These are phyloP conservation scores for Bathynomus jamesi DNA, from an alignment of 1,140 invertebrate species.

Conservation along the genomic window DNA sequence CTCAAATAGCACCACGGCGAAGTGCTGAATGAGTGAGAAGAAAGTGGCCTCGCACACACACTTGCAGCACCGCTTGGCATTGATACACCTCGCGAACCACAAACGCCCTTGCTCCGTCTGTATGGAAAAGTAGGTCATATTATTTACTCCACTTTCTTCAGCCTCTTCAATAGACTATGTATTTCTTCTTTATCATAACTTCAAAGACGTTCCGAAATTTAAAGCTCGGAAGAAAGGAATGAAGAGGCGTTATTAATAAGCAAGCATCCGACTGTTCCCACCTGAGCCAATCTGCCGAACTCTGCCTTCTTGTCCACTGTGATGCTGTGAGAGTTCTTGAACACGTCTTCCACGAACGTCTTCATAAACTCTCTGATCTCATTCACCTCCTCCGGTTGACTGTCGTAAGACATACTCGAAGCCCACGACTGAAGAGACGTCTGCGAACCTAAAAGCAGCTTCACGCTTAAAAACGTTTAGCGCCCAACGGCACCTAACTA, in stretches of 20 bases:
- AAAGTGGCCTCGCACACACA: constrained; percentile 64
- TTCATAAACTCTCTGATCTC: constrained; percentile 50
- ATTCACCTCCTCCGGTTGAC: constrained; percentile 47
- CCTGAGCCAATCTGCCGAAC: constrained; percentile 56
- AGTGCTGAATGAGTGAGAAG: constrained; percentile 66
- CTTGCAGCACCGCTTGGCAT: constrained; percentile 60
- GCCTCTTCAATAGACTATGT: no score
- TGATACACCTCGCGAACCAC: constrained; percentile 63
- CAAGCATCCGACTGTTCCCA: constrained; percentile 40
- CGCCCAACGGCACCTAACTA: no score
- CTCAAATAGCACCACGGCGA: constrained; percentile 67
- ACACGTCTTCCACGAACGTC: constrained; percentile 59
- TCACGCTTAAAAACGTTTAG: background rate
- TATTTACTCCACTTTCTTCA: no score
- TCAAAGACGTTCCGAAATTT: no score
- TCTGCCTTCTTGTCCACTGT: constrained; percentile 57
- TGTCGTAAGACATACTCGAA: constrained; percentile 61
- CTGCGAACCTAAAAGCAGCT: constrained; percentile 50
- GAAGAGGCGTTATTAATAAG: no score
- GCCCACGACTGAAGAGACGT: constrained; percentile 63
- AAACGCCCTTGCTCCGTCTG: constrained; percentile 46
- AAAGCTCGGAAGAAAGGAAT: no score
- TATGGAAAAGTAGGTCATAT: no score
- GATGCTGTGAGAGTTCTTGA: constrained; percentile 50
- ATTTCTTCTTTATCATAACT: no score